Evolutionary conservation across 2,797 vertebrate genomes (phyloP).

Genomic region (Enoplosus armatus): DNA sequence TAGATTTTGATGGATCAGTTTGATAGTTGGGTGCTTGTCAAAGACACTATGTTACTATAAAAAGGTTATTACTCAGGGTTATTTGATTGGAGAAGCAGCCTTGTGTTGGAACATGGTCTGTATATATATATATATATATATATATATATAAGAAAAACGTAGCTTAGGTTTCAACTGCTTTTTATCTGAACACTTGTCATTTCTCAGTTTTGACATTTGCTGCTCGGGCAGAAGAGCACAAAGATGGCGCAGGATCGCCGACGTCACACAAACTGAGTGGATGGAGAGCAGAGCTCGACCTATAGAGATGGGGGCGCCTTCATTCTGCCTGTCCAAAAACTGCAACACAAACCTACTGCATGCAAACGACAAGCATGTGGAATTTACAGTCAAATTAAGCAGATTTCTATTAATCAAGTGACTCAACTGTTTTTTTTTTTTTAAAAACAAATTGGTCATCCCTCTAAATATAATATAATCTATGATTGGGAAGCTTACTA

Average conservation of each 20-base stretch:
- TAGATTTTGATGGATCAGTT: slow-evolving; percentile 36
- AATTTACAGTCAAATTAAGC: slow-evolving; percentile 9
- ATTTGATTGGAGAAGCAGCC: slow-evolving; percentile 28
- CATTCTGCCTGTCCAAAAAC: slow-evolving; percentile 5
- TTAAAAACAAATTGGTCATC: slow-evolving; percentile 24
- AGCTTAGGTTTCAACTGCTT: background rate
- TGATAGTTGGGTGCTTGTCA: slow-evolving; percentile 19
- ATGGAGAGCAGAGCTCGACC: slow-evolving; percentile 39
- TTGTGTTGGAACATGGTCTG: background rate
- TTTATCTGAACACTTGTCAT: slow-evolving; percentile 3
- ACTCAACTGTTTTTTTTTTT: background rate
- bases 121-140: background rate
- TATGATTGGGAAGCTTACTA: slow-evolving; percentile 9
- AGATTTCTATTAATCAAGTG: slow-evolving; percentile 19
- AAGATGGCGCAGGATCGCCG: slow-evolving; percentile 62
- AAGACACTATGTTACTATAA: slow-evolving; percentile 26
- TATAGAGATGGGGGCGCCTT: slow-evolving; percentile 21
- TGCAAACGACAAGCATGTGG: background rate
- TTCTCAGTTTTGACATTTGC: slow-evolving; percentile 44
- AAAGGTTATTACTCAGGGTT: slow-evolving; percentile 15
- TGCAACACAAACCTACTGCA: slow-evolving; percentile 18
- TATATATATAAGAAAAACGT: background rate
- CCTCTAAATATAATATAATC: background rate
- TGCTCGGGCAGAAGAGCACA: slow-evolving; percentile 54
- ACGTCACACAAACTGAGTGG: slow-evolving; percentile 45